These are phyloP conservation scores for Drosophila kanekoi DNA, from an alignment of 2,888 invertebrate genomes.

Conservation along the genomic window DNA sequence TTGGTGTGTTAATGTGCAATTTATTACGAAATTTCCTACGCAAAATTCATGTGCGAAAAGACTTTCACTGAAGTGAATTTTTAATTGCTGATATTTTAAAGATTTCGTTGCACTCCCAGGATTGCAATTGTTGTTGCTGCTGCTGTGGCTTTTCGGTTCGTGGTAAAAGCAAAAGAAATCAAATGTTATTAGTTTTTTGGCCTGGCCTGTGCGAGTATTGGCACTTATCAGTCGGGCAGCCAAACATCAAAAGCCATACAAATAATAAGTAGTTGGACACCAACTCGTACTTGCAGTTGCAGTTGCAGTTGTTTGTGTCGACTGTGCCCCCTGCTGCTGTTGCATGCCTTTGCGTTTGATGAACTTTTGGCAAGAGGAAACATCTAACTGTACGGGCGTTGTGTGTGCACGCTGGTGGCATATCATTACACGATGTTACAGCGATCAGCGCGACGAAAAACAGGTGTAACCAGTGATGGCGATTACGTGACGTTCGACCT, in stretches of 20 bases:
- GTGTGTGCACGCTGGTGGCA: conserved; percentile 58
- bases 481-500: conserved; percentile 71
- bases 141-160: conserved; percentile 26
- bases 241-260: conserved; percentile 53
- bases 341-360: conserved; percentile 68
- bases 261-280: conserved; percentile 49
- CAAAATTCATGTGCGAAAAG: conserved; percentile 53
- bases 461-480: conserved; percentile 77
- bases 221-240: conserved; percentile 40
- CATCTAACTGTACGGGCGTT: conserved; percentile 24
- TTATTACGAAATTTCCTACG: conserved; percentile 60
- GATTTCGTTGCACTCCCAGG: conserved; percentile 44
- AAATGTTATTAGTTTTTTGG: conserved; percentile 51
- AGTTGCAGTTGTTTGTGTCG: conserved; percentile 24
- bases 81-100: conserved; percentile 61
- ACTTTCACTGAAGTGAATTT: conserved; percentile 67
- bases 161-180: conserved; percentile 39
- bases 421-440: conserved; percentile 69
- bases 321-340: conserved; percentile 6
- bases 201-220: conserved; percentile 17
- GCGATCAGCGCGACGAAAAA: conserved; percentile 52
- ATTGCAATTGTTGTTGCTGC: conserved; percentile 21
- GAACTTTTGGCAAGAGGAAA: conserved; percentile 64
- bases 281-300: conserved; percentile 32
- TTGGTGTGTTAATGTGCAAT: conserved; percentile 31